Percentiles rank a stretch among this genome's conserved stretches.
These are phyloP conservation scores for Frieseomelitta varia DNA, from an alignment of 1,140 invertebrate species.

Conservation along the genomic window DNA sequence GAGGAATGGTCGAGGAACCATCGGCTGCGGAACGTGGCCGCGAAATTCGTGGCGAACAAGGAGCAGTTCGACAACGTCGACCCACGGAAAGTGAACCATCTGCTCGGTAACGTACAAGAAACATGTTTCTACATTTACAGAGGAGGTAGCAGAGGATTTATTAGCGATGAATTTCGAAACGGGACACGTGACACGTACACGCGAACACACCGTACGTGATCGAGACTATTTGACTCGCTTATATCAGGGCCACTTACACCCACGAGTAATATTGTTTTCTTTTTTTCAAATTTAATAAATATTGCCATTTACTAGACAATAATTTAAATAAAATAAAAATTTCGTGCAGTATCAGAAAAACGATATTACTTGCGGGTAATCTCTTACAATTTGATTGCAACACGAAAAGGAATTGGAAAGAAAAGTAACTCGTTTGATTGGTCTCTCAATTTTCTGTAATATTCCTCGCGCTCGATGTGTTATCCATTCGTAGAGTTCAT, in stretches of 20 bases:
- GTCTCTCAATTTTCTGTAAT: background rate
- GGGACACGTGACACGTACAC: background rate
- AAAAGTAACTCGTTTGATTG: background rate
- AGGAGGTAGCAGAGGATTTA: background rate
- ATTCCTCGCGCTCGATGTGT: background rate
- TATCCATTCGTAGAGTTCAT: background rate
- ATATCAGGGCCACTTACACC: background rate
- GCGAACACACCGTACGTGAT: background rate
- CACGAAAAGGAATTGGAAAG: background rate
- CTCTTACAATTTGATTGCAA: background rate
- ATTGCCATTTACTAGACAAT: too few species aligned
- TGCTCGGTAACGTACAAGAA: constrained; percentile 83
- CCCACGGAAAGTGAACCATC: constrained; percentile 85
- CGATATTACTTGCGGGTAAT: too few species aligned
- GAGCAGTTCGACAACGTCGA: constrained; percentile 85
- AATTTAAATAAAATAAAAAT: too few species aligned
- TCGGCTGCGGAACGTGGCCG: constrained; percentile 82
- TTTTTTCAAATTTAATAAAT: too few species aligned
- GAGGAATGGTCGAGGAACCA: constrained; percentile 87
- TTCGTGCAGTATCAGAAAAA: too few species aligned
- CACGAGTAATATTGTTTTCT: too few species aligned
- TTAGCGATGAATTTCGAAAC: background rate
- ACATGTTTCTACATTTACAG: background rate
- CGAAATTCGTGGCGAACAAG: constrained; percentile 86
- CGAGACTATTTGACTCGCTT: background rate